Percentiles rank a stretch among this genome's conserved stretches.
Evolutionary conservation across 2,888 invertebrate genomes (phyloP).

Genomic region (Incurvaria masculella): DNA sequence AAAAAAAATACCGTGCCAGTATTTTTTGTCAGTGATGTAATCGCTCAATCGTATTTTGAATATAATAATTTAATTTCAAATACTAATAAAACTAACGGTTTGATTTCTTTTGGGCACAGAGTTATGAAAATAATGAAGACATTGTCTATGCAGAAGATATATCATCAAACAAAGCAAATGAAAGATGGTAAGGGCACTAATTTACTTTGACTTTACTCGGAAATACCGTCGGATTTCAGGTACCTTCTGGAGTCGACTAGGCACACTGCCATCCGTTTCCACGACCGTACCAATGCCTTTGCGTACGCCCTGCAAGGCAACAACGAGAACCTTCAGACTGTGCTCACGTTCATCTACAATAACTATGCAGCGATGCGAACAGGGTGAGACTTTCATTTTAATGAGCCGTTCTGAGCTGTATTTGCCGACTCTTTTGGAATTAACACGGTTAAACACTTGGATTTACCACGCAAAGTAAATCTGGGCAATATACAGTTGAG

Average conservation of each 20-base stretch:
- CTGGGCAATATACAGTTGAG: too few relatives aligned
- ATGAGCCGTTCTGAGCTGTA: too few relatives aligned
- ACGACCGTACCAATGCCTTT: conserved; percentile 47
- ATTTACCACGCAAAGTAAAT: too few relatives aligned
- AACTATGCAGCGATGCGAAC: conserved; percentile 26
- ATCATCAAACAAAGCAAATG: not conserved
- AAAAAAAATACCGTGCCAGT: too few relatives aligned
- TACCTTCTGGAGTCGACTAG: conserved; percentile 45
- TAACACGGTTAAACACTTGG: too few relatives aligned
- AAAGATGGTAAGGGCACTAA: not conserved
- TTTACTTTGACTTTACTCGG: not conserved
- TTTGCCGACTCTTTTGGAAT: too few relatives aligned
- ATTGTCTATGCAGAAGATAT: not conserved
- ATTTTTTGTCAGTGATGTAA: too few relatives aligned
- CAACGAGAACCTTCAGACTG: conserved; percentile 48
- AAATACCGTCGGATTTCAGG: conserved; percentile 34
- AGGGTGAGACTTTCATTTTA: conserved; percentile 24
- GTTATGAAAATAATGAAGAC: too few relatives aligned
- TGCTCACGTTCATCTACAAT: conserved; percentile 47
- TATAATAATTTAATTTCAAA: too few relatives aligned
- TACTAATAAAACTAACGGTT: too few relatives aligned
- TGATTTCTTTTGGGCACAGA: too few relatives aligned
- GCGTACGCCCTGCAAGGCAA: conserved; percentile 52
- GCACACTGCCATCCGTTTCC: conserved; percentile 40
- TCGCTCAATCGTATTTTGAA: too few relatives aligned